Conservation (phyloP, 2,797 vertebrate species). For the Columba guinea region DNA sequence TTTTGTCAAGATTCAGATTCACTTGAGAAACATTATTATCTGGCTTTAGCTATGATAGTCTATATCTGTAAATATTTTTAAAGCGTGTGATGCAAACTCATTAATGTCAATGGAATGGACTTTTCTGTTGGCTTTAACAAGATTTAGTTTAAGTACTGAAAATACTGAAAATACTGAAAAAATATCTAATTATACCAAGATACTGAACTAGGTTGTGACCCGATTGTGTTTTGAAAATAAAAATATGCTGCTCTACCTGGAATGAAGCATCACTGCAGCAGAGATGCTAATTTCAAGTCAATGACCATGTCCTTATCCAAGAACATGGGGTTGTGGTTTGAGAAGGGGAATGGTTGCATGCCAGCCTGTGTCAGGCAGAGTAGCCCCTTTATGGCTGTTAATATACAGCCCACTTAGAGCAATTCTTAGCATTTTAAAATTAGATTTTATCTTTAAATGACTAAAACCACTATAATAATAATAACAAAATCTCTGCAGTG, state of each 20-base stretch:
- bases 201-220: background rate
- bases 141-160: background rate
- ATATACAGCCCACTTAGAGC: background rate
- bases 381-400: background rate
- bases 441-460: slow-evolving; percentile 19
- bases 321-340: background rate
- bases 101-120: background rate
- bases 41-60: background rate
- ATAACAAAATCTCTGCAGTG: background rate
- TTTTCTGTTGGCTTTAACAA: background rate
- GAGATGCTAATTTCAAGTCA: background rate
- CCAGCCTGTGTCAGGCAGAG: background rate
- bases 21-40: background rate
- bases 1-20: background rate
- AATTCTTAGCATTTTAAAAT: background rate
- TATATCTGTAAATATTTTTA: background rate
- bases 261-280: background rate
- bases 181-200: background rate
- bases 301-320: background rate
- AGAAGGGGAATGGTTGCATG: background rate
- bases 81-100: background rate
- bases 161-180: background rate
- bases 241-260: background rate
- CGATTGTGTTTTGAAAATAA: background rate
- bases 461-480: background rate